Evolutionary conservation across 2,888 invertebrate genomes (phyloP), one percentile per base, ranked within the genome.

Genomic region (Pollenia amentaria): DNA sequence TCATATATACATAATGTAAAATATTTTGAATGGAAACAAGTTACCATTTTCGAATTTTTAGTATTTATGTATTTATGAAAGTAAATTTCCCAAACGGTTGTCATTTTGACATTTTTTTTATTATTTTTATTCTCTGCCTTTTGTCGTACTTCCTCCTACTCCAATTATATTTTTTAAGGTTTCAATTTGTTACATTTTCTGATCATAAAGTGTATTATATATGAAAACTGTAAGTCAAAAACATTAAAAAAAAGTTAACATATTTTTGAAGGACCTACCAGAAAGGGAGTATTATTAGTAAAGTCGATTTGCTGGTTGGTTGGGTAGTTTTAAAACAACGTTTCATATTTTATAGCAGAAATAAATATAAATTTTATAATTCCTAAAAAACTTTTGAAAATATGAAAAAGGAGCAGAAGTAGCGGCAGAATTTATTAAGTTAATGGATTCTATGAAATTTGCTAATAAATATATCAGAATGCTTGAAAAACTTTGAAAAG

Each of bases 21-120:
- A 29, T 29, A 29, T 29, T 6, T 6, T 14, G 40, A 53, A n/a
- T 40, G 51, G 8, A 18, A 8, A 53, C 42, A 70, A 18, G 51
- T 51, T 42, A 72, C 44, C 14, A 72, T 44, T 72, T 57, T 40
- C 2, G 16, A 40, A 64, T 51, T 76, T 53, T 76, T 18, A 55
- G 53, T 76, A 65, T 77, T 83, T 83, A 83, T 76, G 48, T 60
- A 76, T 76, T 82, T 82, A 82, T 82, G 76, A 76, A 70, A 70
- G 60, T 62, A 42, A 53, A 82, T 82, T 82, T 82, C 75, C 81
- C 75, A 75, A 70, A 82, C 76, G 70, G 69, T 76, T 82, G 67
- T 67, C 46, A 80, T 65, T 73, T 73, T 73, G 48, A 65, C 40
- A 65, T 55, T 73, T 55, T 55, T 46, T 51, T 69, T 11, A 46